Base-by-base conservation (phyloP, 2,888 invertebrate genomes). In the Pseudeuparius sepicola region DNA sequence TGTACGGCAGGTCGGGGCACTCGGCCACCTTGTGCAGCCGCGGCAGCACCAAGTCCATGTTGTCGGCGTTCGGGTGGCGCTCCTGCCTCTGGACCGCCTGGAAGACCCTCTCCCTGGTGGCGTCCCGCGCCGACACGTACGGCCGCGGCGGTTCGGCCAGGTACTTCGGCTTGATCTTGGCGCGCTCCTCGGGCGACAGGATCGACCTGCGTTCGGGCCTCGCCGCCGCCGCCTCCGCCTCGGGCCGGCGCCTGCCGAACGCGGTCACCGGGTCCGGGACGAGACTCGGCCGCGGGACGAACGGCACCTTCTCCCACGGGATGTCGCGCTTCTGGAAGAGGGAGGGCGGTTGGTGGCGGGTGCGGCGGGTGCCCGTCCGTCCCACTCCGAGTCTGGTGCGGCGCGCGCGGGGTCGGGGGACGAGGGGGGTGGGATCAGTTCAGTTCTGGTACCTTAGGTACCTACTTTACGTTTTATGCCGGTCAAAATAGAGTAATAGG, bases 221-320 rank as follows among this genome's bases (percentile, higher is more conserved):
- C 38, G 48, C 35, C 16, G 36, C 35, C 52, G 55, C 43, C 44
- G 10, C 32, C 14, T 41, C 39, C 24, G 27, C 39, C 13, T 40
- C 32, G 12, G 64, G 56, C 39, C 61, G 64, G 51, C 75, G 73
- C 43, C 75, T 74, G 31, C 87, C 87, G 70, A 78, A 86, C 46
- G 85, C 87, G 48, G 87, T 86, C 60, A 85, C 75, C 46, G 86
- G 86, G 59, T 84, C 83, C 48, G 84, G 76, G 51, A 87, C 78
- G 63, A 85, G 72, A 56, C 85, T 83, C 54, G 87, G 87, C 50
- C 87, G 73, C 50, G 87, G 83, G 55, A 87, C 86, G 66, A 73
- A 80, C 55, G 87, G 87, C 64, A 83, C 81, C 73, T 83, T 84
- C 66, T 86, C 83, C 87, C 87, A 87, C 56, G 86, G 84, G 57